Base-by-base conservation (phyloP, 2,888 invertebrate genomes). In the Epistrophe grossulariae region DNA sequence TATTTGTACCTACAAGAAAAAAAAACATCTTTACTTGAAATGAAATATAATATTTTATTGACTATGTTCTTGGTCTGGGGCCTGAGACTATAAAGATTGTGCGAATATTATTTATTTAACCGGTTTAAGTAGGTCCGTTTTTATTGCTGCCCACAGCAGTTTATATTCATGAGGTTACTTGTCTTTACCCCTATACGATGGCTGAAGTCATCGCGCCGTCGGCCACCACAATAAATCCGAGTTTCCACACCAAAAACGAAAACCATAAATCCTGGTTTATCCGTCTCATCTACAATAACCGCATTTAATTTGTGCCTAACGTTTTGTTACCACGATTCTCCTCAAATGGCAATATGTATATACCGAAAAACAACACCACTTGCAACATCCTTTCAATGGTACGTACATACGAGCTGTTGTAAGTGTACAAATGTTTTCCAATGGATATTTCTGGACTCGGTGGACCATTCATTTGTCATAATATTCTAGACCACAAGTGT, bases 251-350 rank as follows among this genome's bases (percentile, higher is more conserved):
- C 55, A 28, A 57, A 76, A 50, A 19, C 11, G 28, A 45, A n/a
- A 35, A 38, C 76, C 55, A 70, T 70, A 62, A 77, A 70, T 60
- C 68, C 43, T 28, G 19, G 31, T 43, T 59, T 43, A 68, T 68
- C 55, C 28, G 31, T 52, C 40, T 57, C 62, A 50, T 74, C 50
- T 62, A 40, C 62, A 74, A 40, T 64, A 52, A 74, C 74, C 74
- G 74, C 74, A 74, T 74, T 62, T 74, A 74, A 52, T 74, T 62
- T 74, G 74, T 40, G 62, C 62, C 50, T 28, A 74, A 74, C 50
- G 45, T 74, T 62, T 48, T 45, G 10, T 60, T 38, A 57, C 60
- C 28, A 35, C 73, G 13, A 62, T 24, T 40, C 43, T 2, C 62
- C 43, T 2, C 62, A 9, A 43, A 43, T 43, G 62, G 59, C 11